Percentiles rank a stretch among this genome's conserved stretches.
Conservation (phyloP, 2,113 vertebrate genomes). For the Misgurnus anguillicaudatus region DNA sequence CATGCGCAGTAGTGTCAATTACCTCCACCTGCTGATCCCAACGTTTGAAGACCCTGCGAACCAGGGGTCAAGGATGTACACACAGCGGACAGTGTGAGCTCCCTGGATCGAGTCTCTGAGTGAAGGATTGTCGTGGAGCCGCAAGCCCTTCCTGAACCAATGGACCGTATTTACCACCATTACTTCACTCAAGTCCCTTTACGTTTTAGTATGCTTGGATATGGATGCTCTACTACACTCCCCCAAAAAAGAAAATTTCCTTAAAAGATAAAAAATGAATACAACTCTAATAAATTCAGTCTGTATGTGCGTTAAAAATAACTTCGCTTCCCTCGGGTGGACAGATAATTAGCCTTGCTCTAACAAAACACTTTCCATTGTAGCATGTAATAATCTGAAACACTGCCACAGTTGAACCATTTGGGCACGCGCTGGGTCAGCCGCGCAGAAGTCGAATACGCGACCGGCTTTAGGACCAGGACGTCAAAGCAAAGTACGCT, state of each 20-base stretch:
- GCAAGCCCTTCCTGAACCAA: constrained; percentile 98
- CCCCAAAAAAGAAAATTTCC: constrained; percentile 15
- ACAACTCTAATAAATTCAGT: constrained; percentile 5
- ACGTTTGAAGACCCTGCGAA: constrained; percentile 98
- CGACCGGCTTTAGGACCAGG: constrained; percentile 69
- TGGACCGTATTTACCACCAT: constrained; percentile 96
- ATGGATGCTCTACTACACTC: neutral
- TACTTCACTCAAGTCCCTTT: constrained; percentile 66
- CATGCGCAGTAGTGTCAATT: constrained; percentile 57
- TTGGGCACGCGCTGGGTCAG: constrained; percentile 49
- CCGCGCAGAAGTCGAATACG: neutral
- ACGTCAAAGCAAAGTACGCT: neutral
- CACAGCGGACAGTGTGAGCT: constrained; percentile 89
- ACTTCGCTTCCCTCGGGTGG: neutral
- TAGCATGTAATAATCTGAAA: constrained; percentile 61
- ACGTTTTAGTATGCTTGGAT: neutral
- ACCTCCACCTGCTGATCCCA: constrained; percentile 99
- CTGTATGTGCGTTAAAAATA: neutral
- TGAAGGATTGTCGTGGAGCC: constrained; percentile 97
- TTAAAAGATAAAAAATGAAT: neutral
- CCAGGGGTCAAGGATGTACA: constrained; percentile 98
- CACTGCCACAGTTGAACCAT: constrained; percentile 63
- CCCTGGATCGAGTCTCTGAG: constrained; percentile 88
- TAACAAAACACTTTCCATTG: constrained; percentile 74
- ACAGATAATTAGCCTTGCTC: constrained; percentile 72